Conservation (phyloP, 2,113 vertebrate species). For the Anser brachyrhynchus region DNA sequence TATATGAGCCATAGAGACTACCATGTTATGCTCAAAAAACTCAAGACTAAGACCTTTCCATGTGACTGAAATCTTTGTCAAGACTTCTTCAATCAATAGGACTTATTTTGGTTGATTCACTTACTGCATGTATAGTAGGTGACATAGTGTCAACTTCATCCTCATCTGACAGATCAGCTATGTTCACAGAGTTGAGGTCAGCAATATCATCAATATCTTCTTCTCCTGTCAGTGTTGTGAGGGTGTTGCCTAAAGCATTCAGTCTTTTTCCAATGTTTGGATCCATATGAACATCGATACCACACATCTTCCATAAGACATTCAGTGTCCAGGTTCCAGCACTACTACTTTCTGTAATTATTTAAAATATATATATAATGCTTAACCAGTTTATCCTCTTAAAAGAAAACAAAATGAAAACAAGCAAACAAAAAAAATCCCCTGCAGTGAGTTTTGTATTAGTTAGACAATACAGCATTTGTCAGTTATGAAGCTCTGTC, state of each 20-base stretch:
- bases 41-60: neutral
- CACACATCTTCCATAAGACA: conserved; percentile 99
- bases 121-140: conserved; percentile 89
- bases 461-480: neutral
- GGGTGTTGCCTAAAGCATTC: conserved; percentile 93
- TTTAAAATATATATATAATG: too few species aligned
- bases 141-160: conserved; percentile 93
- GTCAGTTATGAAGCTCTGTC: neutral
- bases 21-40: neutral
- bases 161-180: conserved; percentile 93
- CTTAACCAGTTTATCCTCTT: too few species aligned
- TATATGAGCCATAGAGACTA: neutral
- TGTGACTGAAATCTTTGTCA: neutral
- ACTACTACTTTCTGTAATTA: conserved; percentile 90
- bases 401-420: neutral
- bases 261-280: conserved; percentile 97
- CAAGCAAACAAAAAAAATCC: neutral
- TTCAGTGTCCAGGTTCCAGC: conserved; percentile 98
- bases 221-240: conserved; percentile 95
- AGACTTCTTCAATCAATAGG: neutral
- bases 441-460: neutral
- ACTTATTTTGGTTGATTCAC: conserved; percentile 31
- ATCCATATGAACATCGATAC: conserved; percentile 99
- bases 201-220: conserved; percentile 94
- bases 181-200: conserved; percentile 91